These are phyloP conservation scores for Volucella inflata DNA, from an alignment of 2,888 invertebrate genomes.

Conservation along the genomic window DNA sequence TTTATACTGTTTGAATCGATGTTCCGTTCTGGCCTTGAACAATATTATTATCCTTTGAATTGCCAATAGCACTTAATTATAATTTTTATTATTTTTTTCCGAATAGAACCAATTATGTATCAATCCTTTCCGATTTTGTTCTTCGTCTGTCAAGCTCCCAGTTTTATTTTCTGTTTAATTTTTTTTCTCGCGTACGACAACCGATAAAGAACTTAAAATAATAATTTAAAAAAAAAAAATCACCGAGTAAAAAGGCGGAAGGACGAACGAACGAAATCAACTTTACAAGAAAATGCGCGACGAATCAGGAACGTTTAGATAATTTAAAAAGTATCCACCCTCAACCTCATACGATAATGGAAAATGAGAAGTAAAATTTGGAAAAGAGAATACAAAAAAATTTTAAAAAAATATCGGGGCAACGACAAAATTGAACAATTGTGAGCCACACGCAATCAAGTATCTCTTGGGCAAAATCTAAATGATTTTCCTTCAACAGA, in stretches of 20 bases:
- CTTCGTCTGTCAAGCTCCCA: slow-evolving; percentile 3
- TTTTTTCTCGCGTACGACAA: neutral
- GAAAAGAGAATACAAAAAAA: neutral
- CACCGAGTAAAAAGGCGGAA: neutral
- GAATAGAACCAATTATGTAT: neutral
- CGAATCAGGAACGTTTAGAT: slow-evolving; percentile 14
- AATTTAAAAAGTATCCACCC: neutral
- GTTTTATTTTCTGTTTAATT: neutral
- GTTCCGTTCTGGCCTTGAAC: neutral
- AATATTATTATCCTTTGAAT: neutral
- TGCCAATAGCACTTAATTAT: neutral
- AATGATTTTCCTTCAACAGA: slow-evolving; percentile 48
- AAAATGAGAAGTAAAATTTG: neutral
- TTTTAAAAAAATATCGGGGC: slow-evolving; percentile 8
- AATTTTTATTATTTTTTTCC: neutral
- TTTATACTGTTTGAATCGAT: slow-evolving; percentile 13
- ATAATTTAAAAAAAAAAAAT: neutral
- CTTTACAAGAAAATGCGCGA: slow-evolving; percentile 6
- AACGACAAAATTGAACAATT: slow-evolving; percentile 24
- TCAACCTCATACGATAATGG: no score
- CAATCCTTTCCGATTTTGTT: no score
- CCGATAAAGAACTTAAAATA: slow-evolving; percentile 1
- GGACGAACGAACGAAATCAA: slow-evolving; percentile 4
- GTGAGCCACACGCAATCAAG: slow-evolving; percentile 51
- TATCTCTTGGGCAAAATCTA: slow-evolving; percentile 56